Percentiles rank a stretch among this genome's conserved stretches.
Conservation (phyloP, 2,888 invertebrate genomes). For the Agrotis ipsilon region DNA sequence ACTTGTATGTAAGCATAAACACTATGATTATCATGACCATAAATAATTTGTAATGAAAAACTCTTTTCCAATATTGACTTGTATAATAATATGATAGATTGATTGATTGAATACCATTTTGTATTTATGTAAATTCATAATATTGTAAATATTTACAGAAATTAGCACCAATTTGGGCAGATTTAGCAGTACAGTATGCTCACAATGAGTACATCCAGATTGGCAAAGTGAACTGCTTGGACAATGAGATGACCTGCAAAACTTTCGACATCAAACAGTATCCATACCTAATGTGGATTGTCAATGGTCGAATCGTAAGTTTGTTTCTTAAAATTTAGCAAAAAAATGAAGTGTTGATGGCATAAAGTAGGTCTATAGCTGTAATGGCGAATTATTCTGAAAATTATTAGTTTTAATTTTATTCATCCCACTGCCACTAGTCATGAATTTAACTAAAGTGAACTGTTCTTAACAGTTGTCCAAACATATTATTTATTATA, state of each 20-base stretch:
- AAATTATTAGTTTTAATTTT: too few species aligned
- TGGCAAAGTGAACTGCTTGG: slow-evolving; percentile 96
- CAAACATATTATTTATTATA: background rate
- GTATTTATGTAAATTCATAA: background rate
- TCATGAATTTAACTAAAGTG: too few species aligned
- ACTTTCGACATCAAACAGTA: slow-evolving; percentile 96
- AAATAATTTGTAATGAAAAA: slow-evolving; percentile 7
- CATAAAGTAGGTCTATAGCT: too few species aligned
- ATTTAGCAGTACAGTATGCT: slow-evolving; percentile 93
- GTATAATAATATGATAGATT: background rate
- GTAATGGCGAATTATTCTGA: too few species aligned
- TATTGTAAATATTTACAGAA: slow-evolving; percentile 87
- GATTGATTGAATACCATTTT: background rate
- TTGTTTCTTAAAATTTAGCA: slow-evolving; percentile 7
- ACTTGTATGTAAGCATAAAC: slow-evolving; percentile 13
- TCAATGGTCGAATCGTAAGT: slow-evolving; percentile 95
- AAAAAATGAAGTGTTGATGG: background rate
- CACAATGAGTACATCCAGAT: slow-evolving; percentile 93
- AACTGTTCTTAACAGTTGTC: background rate
- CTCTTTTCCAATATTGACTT: background rate
- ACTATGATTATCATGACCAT: background rate
- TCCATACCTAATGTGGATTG: slow-evolving; percentile 97
- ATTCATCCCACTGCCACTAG: too few species aligned
- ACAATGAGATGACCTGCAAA: slow-evolving; percentile 94
- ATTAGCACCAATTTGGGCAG: slow-evolving; percentile 96